Conservation (phyloP, 2,888 invertebrate species). For the Prosopocoilus inquinatus region DNA sequence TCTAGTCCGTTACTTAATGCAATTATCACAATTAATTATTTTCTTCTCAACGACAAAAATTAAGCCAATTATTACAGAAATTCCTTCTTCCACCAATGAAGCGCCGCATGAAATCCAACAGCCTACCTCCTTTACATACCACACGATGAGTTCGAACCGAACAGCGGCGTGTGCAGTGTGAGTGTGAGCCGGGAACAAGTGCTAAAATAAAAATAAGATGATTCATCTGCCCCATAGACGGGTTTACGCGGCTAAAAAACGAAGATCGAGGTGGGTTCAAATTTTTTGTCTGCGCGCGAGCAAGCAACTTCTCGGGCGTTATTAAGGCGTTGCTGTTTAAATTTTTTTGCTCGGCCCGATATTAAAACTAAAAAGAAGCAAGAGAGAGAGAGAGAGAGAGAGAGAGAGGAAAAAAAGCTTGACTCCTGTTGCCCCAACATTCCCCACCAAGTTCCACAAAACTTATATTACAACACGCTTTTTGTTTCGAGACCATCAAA, state of each 20-base stretch:
- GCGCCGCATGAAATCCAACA: no score
- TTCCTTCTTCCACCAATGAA: not conserved
- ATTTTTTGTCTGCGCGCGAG: not conserved
- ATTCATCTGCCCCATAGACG: constrained; percentile 23
- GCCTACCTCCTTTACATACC: no score
- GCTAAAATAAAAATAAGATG: constrained; percentile 19
- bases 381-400: no score
- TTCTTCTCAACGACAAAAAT: not conserved
- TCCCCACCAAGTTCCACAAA: no score
- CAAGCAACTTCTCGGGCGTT: not conserved
- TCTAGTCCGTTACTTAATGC: not conserved
- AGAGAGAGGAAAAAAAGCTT: not conserved
- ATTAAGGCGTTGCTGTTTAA: not conserved
- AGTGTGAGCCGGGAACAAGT: constrained; percentile 3
- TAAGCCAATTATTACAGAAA: not conserved
- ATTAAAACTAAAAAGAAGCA: not conserved
- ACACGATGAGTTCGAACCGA: no score
- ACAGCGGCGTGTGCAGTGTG: not conserved
- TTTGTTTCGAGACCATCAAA: no score
- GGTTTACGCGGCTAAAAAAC: constrained; percentile 23
- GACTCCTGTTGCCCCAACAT: no score
- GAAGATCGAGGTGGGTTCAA: constrained; percentile 21
- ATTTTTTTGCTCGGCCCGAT: not conserved
- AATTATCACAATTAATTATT: not conserved
- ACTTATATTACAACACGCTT: no score